Conservation (phyloP, 2,888 invertebrate species). For the Timema cristinae region DNA sequence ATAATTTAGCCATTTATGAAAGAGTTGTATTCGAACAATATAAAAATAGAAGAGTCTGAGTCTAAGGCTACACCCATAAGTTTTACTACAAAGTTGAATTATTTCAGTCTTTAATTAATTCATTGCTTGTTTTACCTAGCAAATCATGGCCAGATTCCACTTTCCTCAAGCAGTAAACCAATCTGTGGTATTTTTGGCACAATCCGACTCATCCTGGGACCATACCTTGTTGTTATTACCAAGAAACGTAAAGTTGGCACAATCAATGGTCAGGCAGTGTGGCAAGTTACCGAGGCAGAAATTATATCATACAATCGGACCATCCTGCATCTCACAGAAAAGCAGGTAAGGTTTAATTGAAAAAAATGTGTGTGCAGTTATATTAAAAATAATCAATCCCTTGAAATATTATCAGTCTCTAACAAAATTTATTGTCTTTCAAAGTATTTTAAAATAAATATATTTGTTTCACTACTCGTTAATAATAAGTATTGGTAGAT, state of each 20-base stretch:
- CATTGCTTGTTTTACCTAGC: constrained; percentile 38
- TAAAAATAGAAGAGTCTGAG: no score
- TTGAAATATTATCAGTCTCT: no score
- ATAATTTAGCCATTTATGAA: no score
- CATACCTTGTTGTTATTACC: constrained; percentile 85
- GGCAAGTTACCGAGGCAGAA: constrained; percentile 73
- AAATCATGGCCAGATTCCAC: constrained; percentile 60
- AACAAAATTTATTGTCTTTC: no score
- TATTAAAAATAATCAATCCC: no score
- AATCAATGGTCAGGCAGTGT: constrained; percentile 74
- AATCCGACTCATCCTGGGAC: constrained; percentile 77
- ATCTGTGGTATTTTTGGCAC: constrained; percentile 89
- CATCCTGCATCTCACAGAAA: constrained; percentile 75
- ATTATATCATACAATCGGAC: constrained; percentile 83
- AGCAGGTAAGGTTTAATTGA: constrained; percentile 54
- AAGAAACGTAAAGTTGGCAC: constrained; percentile 78
- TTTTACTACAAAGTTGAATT: neutral
- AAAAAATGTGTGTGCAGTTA: no score
- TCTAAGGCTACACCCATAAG: neutral
- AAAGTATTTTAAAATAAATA: no score
- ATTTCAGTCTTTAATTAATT: neutral
- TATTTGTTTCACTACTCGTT: no score
- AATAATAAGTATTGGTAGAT: no score
- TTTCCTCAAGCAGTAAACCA: constrained; percentile 51
- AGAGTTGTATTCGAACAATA: no score